Evolutionary conservation across 2,888 invertebrate species (phyloP).

Genomic region (Dromius quadrimaculatus): DNA sequence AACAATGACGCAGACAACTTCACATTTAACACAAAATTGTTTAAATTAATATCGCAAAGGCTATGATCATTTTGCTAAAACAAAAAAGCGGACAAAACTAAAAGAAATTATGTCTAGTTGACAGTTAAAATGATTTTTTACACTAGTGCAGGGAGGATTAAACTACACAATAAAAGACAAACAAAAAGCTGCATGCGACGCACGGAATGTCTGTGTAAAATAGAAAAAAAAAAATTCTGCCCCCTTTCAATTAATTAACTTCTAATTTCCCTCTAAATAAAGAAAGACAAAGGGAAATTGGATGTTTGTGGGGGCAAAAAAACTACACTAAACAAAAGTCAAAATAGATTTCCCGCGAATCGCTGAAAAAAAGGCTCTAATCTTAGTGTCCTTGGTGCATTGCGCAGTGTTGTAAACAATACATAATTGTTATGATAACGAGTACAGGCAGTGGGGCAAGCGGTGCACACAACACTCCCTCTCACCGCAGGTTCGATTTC

Average conservation of each 20-base stretch:
- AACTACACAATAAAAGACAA: slow-evolving; percentile 49
- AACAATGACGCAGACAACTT: slow-evolving; percentile 18
- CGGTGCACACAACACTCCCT: slow-evolving; percentile 18
- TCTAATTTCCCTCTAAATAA: too few relatives aligned
- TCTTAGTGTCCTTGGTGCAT: slow-evolving; percentile 3
- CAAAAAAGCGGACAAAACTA: slow-evolving; percentile 44
- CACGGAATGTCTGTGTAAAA: slow-evolving; percentile 43
- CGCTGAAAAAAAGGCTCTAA: background rate
- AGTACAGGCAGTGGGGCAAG: slow-evolving; percentile 44
- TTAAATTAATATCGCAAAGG: slow-evolving; percentile 39
- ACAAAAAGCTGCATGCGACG: slow-evolving; percentile 46
- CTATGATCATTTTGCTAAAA: slow-evolving; percentile 36
- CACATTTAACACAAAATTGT: slow-evolving; percentile 4
- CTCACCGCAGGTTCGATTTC: slow-evolving; percentile 8
- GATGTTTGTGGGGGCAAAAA: too few relatives aligned
- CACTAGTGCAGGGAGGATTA: slow-evolving; percentile 40
- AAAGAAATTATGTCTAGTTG: slow-evolving; percentile 25
- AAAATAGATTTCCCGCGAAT: too few relatives aligned
- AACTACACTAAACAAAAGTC: slow-evolving; percentile 9
- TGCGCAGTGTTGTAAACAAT: background rate
- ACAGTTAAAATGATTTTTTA: slow-evolving; percentile 37
- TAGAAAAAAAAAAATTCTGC: slow-evolving; percentile 2
- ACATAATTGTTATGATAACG: slow-evolving; percentile 3
- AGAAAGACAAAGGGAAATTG: too few relatives aligned
- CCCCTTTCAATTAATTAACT: background rate